Evolutionary conservation across 1,140 invertebrate genomes (phyloP), one percentile per base, ranked within the genome.

Genomic region (Hermatobates lingyangjiaoensis): DNA sequence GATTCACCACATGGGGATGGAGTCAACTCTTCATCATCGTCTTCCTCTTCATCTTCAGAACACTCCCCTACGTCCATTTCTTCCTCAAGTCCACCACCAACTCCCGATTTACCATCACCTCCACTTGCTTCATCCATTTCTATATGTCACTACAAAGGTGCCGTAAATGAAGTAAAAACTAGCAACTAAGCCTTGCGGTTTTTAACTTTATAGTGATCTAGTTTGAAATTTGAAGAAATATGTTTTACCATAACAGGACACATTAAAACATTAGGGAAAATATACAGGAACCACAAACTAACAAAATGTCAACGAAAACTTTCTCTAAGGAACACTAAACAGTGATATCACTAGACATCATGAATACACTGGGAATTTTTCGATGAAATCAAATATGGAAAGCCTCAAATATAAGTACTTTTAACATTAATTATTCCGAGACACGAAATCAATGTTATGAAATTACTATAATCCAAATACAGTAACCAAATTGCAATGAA

Each of bases 61-160:
- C 63, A 63, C 53, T 71, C 69, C 51, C 68, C 65, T 52, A 68
- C 64, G 46, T 64, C 63, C 53, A 61, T 60, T 52, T 60, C 54
- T 58, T 71, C 70, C 48, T 69, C 68, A 20, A 59, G 60, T 21
- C 48, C 53, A 0, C 42, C 30, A 27, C 49, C 25, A 24, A 21
- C 24, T 7, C 24, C 45, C 12, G 45, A 49, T 30, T 45, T 49
- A 21, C 54, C 50, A 23, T 25, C 47, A 53, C 53, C 52, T 27
- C 45, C 49, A 46, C 44, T 50, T 20, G 34, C 46, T 54, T 54
- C 50, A 23, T 53, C 55, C 51, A 54, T 54, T 15, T 14, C 34
- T 51, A 10, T 24, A n/a, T n/a, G n/a, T n/a, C n/a, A n/a, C n/a
- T 25, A 21, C 18, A 34, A 34, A 34, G 18, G 18, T 18, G 18